Evolutionary conservation across 2,888 invertebrate genomes (phyloP).

Genomic region (Amblyjoppa proteus): DNA sequence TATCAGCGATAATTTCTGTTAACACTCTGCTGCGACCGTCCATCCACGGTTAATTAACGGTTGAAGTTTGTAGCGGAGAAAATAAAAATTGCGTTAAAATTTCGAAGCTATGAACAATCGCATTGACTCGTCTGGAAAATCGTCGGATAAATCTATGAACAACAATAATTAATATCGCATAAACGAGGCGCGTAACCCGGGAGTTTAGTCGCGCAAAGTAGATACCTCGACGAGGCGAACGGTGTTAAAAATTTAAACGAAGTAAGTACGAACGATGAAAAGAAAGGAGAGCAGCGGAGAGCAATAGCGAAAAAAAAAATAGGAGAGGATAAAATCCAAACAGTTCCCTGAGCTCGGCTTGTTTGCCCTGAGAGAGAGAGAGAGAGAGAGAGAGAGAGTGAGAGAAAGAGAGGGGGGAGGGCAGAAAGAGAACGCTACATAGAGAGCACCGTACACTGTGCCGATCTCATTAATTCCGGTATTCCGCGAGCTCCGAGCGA

Average conservation of each 20-base stretch:
- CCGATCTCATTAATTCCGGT: constrained; percentile 62
- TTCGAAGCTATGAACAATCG: constrained; percentile 32
- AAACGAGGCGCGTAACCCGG: constrained; percentile 25
- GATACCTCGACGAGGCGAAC: constrained; percentile 32
- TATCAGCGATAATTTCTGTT: too few species aligned
- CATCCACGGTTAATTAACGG: neutral
- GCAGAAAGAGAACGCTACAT: neutral
- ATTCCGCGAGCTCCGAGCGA: constrained; percentile 50
- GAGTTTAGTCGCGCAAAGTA: constrained; percentile 48
- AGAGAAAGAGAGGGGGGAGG: neutral
- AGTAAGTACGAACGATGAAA: constrained; percentile 21
- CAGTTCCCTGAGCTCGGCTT: constrained; percentile 37
- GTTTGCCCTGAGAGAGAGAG: constrained; percentile 15
- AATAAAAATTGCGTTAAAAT: neutral
- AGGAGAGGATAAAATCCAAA: constrained; percentile 37
- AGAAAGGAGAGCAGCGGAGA: constrained; percentile 34
- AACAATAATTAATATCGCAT: constrained; percentile 30
- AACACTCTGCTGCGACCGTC: too few species aligned
- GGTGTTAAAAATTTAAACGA: constrained; percentile 51
- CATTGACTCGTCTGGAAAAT: constrained; percentile 19
- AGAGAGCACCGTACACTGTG: constrained; percentile 35
- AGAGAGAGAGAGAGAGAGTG: neutral
- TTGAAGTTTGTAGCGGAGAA: neutral
- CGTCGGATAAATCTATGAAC: constrained; percentile 41
- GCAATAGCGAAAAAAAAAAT: constrained; percentile 23